Conservation (phyloP, 2,888 invertebrate species). For the Volucella inflata region DNA sequence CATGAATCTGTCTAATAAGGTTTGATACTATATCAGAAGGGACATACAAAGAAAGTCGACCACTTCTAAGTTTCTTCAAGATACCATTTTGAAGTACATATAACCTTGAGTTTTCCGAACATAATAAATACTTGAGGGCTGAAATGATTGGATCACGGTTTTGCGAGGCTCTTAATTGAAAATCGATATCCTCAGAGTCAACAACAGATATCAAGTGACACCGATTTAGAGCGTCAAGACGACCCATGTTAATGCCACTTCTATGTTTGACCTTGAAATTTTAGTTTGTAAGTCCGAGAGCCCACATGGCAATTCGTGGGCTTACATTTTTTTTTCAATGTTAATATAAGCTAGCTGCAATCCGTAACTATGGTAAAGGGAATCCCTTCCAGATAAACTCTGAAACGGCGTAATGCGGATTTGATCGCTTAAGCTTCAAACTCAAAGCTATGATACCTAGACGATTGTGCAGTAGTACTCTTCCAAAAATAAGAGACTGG, state of each 20-base stretch:
- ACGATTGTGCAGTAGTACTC: constrained; percentile 76
- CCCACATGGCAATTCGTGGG: constrained; percentile 14
- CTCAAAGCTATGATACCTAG: constrained; percentile 77
- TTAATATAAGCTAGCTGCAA: constrained; percentile 6
- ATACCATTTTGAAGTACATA: constrained; percentile 12
- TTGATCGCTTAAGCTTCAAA: constrained; percentile 77
- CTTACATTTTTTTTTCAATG: constrained; percentile 21
- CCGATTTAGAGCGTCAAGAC: constrained; percentile 23
- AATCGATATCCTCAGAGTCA: constrained; percentile 3
- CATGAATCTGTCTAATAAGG: constrained; percentile 50
- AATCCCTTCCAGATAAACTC: constrained; percentile 14
- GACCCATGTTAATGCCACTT: constrained; percentile 22
- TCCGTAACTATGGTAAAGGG: constrained; percentile 19
- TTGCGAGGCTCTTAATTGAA: constrained; percentile 17
- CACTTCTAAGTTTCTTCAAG: not conserved
- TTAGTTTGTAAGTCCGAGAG: constrained; percentile 14
- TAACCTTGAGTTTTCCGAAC: not conserved
- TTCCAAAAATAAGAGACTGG: constrained; percentile 79
- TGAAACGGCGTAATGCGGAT: constrained; percentile 72
- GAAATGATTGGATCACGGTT: not conserved
- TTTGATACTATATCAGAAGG: constrained; percentile 36
- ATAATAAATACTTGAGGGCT: not conserved
- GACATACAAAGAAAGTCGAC: constrained; percentile 43
- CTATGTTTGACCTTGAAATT: constrained; percentile 33
- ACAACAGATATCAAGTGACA: constrained; percentile 1